Evolutionary conservation across 2,113 vertebrate species (phyloP), one percentile per base, ranked within the genome.

Genomic region (Mugil cephalus): DNA sequence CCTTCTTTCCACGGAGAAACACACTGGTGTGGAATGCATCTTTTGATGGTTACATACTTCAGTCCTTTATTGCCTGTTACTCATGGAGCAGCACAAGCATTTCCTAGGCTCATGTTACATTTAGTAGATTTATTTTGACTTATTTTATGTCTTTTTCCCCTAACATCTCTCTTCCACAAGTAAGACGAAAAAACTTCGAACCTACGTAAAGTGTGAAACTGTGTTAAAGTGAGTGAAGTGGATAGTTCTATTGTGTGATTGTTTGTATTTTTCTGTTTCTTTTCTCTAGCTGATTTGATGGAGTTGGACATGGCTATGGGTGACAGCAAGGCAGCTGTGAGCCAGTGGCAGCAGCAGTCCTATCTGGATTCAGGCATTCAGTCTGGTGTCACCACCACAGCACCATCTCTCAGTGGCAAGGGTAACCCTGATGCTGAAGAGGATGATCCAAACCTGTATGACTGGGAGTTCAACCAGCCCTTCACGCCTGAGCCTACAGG

Each of bases 281-380:
- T 21, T 51, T 61, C 0, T 86, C 17, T 40, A 99, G 98, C 98
- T 94, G 98, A 99, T 91, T 92, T 99, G 90, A 99, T 99, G 98
- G 98, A 99, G 91, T 77, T 99, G 90, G 98, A 99, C 91, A 98
- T 99, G 98, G 97, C 96, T 40, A 97, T 99, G 96, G 98, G 99
- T 18, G 98, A 99, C 88, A 95, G 97, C 67, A 99, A 99, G 91
- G 95, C 94, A 52, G 97, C 97, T 21, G 98, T 99, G 34, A 98
- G 95, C 83, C 97, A 99, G 19, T 99, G 98, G 98, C 98, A 99
- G 91, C 97, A 99, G 48, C 98, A 99, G 58, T 98, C 97, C 0
- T 99, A 99, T 83, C 91, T 99, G 92, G 98, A 99, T 87, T 99
- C 98, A 80, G 98, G 98, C 19, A 99, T 99, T 86, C 98, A 99